Evolutionary conservation across 1,140 invertebrate genomes (phyloP), one percentile per base, ranked within the genome.

Genomic region (Bombus huntii): DNA sequence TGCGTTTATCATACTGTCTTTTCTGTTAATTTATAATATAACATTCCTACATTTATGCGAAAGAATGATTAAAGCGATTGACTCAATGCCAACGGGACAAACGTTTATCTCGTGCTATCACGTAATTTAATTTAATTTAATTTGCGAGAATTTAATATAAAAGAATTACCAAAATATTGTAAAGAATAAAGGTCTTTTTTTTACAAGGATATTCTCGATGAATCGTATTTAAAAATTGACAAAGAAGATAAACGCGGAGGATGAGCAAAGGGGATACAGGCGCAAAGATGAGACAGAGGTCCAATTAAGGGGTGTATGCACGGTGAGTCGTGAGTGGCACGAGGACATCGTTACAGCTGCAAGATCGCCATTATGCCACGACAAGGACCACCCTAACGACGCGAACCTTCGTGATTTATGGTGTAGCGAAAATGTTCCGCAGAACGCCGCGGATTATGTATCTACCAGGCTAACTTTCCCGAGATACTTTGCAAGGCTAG

Each of bases 341-440:
- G 72, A 89, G 87, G 87, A 91, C 88, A 90, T 89, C 88, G 91
- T 92, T 93, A 91, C 89, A 86, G 47, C 87, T 71, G 83, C 90
- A 81, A 90, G 89, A 90, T 91, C 90, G 84, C 90, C 90, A 91
- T 91, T 90, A 91, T 89, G 80, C 85, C 82, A 70, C 83, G 81
- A 88, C 87, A 90, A 88, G 85, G 88, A 92, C 87, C 86, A 91
- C 87, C 82, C 86, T 92, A 92, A 91, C 88, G 89, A 91, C 84
- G 84, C 89, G 87, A 86, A 76, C 90, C 80, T 77, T 70, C 78
- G 88, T 92, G 90, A 93, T 93, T 93, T 93, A 93, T 91, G 90
- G 75, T 87, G 75, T 42, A 44, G 71, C 68, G 86, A 89, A 88
- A 87, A 84, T 72, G 83, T 79, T 84, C 57, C 72, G 34, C 62